These are phyloP conservation scores for Myripristis murdjan DNA, from an alignment of 2,797 vertebrate genomes.

Conservation along the genomic window DNA sequence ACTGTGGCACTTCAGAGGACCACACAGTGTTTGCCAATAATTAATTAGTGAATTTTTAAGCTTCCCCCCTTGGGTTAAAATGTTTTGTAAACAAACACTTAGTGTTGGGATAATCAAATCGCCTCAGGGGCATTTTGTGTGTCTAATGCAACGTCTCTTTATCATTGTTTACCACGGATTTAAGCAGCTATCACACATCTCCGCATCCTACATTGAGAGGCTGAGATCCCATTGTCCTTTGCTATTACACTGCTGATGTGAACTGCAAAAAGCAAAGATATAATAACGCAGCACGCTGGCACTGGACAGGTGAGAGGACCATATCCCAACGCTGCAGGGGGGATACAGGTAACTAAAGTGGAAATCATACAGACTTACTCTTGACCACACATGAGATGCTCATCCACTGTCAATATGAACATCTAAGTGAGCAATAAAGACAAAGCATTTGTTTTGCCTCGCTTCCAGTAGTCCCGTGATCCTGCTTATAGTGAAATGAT, in stretches of 20 bases:
- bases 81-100: constrained; percentile 45
- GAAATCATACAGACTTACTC: too few species aligned
- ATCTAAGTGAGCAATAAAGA: too few species aligned
- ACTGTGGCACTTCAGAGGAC: constrained; percentile 39
- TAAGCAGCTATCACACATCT: not conserved
- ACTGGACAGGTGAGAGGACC: not conserved
- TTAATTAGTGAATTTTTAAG: constrained; percentile 54
- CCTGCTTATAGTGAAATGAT: too few species aligned
- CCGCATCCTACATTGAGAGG: constrained; percentile 5
- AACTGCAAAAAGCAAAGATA: not conserved
- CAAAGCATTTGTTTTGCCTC: too few species aligned
- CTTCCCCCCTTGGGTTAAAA: constrained; percentile 18
- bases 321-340: not conserved
- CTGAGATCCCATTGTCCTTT: not conserved
- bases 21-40: constrained; percentile 50
- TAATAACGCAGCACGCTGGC: not conserved
- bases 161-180: constrained; percentile 19
- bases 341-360: not conserved
- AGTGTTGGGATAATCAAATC: constrained; percentile 18
- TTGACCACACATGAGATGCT: too few species aligned
- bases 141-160: constrained; percentile 18
- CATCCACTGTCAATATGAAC: too few species aligned
- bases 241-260: too few species aligned
- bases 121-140: constrained; percentile 8
- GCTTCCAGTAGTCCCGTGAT: too few species aligned